Conservation (phyloP, 2,113 vertebrate species). For the Calyptommatus sinebrachiatus region DNA sequence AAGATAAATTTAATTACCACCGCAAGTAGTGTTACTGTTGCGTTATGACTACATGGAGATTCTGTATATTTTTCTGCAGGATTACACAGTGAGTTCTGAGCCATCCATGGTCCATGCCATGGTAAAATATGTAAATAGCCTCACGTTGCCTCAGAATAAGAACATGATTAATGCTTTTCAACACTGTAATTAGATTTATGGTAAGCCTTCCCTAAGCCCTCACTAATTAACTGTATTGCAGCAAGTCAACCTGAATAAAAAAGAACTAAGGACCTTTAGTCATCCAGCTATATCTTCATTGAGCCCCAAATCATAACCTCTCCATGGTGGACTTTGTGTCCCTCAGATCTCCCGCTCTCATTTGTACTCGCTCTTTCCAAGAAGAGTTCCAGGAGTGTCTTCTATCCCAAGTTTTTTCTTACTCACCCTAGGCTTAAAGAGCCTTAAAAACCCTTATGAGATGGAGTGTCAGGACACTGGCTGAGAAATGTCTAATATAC, state of each 20-base stretch:
- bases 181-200: conserved; percentile 68
- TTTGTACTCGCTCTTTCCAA: background rate
- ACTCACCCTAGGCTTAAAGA: background rate
- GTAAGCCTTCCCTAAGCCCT: conserved; percentile 67
- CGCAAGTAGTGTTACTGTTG: conserved; percentile 40
- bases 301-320: conserved; percentile 29
- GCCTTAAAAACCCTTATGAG: background rate
- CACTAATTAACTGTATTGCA: conserved; percentile 67
- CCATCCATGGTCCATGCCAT: conserved; percentile 51
- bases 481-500: background rate
- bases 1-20: conserved; percentile 45
- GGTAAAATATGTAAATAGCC: conserved; percentile 61
- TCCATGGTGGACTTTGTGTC: background rate
- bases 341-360: background rate
- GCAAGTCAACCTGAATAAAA: conserved; percentile 67
- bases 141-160: conserved; percentile 54
- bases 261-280: conserved; percentile 51
- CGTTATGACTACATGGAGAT: conserved; percentile 31
- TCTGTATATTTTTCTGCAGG: conserved; percentile 40
- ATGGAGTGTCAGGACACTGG: background rate
- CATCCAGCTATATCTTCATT: conserved; percentile 54
- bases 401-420: background rate
- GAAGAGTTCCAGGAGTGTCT: background rate
- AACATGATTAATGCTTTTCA: conserved; percentile 65
- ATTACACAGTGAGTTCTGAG: conserved; percentile 34